Percentiles rank a stretch among this genome's conserved stretches.
phyloP scores from a whole-genome alignment of 2,113 vertebrate species.

The Ahaetulla prasina region DNA sequence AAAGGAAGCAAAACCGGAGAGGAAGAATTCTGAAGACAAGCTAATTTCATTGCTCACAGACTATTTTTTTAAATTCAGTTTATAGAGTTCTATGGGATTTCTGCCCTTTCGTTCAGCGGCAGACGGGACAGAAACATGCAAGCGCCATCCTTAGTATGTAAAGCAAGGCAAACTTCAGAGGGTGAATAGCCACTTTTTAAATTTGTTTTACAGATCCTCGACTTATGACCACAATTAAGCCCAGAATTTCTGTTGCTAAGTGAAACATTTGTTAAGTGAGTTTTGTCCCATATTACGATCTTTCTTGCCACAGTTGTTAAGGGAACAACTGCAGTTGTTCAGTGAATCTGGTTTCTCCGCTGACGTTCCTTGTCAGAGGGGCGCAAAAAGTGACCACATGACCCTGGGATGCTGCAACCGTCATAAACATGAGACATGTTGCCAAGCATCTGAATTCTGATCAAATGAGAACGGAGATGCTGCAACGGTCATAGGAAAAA shows the following conservation, averaged over 20 bases:
- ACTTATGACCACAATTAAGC: no score
- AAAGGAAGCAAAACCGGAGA: neutral
- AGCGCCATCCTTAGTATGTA: no score
- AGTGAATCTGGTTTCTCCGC: neutral
- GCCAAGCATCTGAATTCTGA: neutral
- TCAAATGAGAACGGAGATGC: neutral
- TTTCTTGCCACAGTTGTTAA: neutral
- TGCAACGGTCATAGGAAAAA: neutral
- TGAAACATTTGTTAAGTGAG: neutral
- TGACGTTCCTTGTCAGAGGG: neutral
- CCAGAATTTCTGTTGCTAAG: neutral
- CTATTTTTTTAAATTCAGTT: neutral
- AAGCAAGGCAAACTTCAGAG: neutral
- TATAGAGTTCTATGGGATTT: neutral
- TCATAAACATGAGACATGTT: neutral
- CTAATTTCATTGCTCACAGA: no score
- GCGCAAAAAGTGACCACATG: neutral
- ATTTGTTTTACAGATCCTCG: no score
- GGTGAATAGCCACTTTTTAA: neutral
- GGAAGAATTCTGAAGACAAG: neutral
- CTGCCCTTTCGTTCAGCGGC: neutral
- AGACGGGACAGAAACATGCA: neutral
- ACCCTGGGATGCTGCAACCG: neutral
- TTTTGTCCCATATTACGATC: neutral
- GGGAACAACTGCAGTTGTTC: neutral